Evolutionary conservation across 2,797 vertebrate species (phyloP), one percentile per base, ranked within the genome.

Genomic region (Tapera naevia): DNA sequence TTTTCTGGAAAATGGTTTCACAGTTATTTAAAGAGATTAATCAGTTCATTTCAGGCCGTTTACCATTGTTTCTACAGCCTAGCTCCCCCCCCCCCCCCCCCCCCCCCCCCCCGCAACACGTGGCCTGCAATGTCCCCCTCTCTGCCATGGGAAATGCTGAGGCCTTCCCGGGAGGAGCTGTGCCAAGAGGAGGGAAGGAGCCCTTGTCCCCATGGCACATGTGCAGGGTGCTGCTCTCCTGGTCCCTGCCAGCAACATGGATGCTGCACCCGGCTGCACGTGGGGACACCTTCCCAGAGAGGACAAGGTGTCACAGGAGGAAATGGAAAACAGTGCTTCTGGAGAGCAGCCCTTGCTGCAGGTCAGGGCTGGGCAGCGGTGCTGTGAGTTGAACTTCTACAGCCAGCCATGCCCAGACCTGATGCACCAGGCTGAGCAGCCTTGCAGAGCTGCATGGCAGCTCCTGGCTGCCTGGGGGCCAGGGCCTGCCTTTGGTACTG

Each of bases 21-120:
- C 91, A 97, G 95, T 95, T 97, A 97, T 97, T 98, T 96, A 96
- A 96, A 96, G 95, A 97, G 97, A 97, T 97, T 97, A 97, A 96
- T 97, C 96, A 95, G 96, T 96, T 97, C 95, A 85, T 97, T 96
- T 94, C 94, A 94, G 96, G 95, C 86, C 69, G 10, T 86, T 93
- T 89, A 53, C 86, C 73, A 76, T 64, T 79, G 85, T 85, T 91
- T 78, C 81, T 37, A 5, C 10, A 33, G 60, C n/a, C 37, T 10
- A 60, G 69, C 54, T 21, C 50, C 27, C 51, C 27, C 56, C 23
- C 16, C 11, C n/a, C n/a, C n/a, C n/a, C n/a, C n/a, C n/a, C n/a
- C n/a, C n/a, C n/a, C n/a, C n/a, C n/a, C n/a, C n/a, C n/a, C n/a
- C n/a, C n/a, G n/a, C 21, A n/a, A 48, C 1, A 1, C 39, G 6